A percentile compares a stretch with the other conserved stretches of the same genome.
phyloP scores from a whole-genome alignment of 2,888 invertebrate genomes.

The Pandemis heparana region DNA sequence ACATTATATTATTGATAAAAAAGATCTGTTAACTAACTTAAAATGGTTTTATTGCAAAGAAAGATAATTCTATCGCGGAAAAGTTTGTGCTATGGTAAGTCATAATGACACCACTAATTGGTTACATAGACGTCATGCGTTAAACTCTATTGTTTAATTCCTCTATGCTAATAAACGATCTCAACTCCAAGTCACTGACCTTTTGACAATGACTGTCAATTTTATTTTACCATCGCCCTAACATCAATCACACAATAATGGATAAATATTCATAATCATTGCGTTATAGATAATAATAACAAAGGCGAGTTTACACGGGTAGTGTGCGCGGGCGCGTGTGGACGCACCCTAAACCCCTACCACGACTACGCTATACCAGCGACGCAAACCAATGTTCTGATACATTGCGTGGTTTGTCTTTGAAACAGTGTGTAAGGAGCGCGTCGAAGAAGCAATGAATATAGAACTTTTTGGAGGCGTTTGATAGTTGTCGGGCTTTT shows the following conservation, averaged over 20 bases:
- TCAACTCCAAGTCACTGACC: not conserved
- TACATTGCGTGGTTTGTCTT: not conserved
- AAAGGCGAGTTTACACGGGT: not conserved
- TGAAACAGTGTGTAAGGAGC: not conserved
- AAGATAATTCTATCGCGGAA: no score
- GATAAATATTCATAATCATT: conserved; percentile 11
- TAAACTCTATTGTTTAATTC: no score
- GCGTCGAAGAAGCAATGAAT: not conserved
- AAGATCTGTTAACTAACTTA: no score
- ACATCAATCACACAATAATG: not conserved
- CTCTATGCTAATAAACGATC: no score
- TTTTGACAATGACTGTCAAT: not conserved
- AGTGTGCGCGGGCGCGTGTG: not conserved
- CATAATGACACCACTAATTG: no score
- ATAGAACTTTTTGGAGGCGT: not conserved
- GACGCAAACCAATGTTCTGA: not conserved
- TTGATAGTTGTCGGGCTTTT: conserved; percentile 11
- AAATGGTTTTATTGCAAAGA: no score
- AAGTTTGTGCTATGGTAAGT: no score
- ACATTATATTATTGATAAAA: no score
- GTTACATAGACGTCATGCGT: no score
- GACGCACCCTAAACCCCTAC: not conserved
- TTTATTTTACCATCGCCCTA: not conserved
- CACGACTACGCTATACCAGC: not conserved
- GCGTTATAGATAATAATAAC: not conserved